These are phyloP conservation scores for Ochotona curzoniae DNA, from an alignment of 2,113 vertebrate genomes.

Conservation along the genomic window DNA sequence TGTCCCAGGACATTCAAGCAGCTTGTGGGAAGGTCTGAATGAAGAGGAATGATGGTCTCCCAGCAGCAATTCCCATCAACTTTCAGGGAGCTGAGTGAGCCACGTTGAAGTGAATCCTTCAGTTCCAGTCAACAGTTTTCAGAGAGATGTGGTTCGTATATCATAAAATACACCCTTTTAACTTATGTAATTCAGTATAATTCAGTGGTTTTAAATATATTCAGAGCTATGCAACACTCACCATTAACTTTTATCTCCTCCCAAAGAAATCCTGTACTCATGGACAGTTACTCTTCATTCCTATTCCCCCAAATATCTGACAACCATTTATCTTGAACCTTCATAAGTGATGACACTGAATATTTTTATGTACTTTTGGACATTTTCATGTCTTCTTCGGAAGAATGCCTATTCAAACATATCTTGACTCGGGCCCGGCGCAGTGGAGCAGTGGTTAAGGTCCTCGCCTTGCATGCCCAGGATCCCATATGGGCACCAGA, in stretches of 20 bases:
- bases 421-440: no score
- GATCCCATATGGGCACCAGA: no score
- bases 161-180: no score
- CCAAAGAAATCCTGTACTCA: neutral
- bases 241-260: neutral
- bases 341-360: no score
- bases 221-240: neutral
- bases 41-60: neutral
- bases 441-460: no score
- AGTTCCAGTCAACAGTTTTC: neutral
- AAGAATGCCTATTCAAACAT: neutral
- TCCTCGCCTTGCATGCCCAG: no score
- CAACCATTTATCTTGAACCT: neutral
- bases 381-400: no score
- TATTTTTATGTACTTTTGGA: no score
- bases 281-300: neutral
- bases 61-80: neutral
- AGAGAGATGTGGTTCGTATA: neutral
- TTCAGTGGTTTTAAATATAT: neutral
- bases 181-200: neutral
- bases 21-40: neutral
- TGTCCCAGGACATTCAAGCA: neutral
- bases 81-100: neutral
- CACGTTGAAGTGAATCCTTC: neutral
- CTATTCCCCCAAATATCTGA: neutral